These are phyloP conservation scores for Hyaena hyaena DNA, from an alignment of 2,113 vertebrate genomes.

Conservation along the genomic window DNA sequence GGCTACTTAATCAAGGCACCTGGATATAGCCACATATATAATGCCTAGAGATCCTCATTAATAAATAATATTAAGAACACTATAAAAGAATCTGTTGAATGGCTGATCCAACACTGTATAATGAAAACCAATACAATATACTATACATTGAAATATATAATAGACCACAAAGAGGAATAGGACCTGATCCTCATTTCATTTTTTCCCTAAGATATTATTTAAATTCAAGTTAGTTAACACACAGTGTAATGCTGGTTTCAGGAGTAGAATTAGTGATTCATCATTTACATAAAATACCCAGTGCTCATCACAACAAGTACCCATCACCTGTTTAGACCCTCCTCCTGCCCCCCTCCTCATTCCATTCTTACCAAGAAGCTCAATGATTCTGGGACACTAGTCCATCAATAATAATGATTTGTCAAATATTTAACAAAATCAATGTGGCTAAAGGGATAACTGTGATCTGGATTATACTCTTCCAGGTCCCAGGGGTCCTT, in stretches of 20 bases:
- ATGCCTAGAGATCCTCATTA: background rate
- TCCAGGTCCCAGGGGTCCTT: background rate
- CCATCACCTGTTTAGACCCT: too few species aligned
- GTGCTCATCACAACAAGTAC: too few species aligned
- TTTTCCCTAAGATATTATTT: too few species aligned
- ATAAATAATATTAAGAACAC: constrained; percentile 8
- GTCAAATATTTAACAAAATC: background rate
- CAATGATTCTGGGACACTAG: background rate
- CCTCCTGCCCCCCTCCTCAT: background rate
- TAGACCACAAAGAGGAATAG: background rate
- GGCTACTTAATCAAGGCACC: background rate
- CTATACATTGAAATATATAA: background rate
- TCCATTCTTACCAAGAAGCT: constrained; percentile 30
- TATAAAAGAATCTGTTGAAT: background rate
- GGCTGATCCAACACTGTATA: background rate
- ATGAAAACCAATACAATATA: constrained; percentile 31
- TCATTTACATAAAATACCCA: too few species aligned
- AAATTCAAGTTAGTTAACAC: too few species aligned
- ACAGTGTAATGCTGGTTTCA: too few species aligned
- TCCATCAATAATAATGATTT: background rate
- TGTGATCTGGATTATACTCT: background rate
- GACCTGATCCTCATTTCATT: background rate
- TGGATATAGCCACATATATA: background rate
- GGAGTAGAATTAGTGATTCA: too few species aligned
- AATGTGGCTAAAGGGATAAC: background rate